Conservation (phyloP, 2,888 invertebrate genomes). For the Oxytorus armatus region DNA sequence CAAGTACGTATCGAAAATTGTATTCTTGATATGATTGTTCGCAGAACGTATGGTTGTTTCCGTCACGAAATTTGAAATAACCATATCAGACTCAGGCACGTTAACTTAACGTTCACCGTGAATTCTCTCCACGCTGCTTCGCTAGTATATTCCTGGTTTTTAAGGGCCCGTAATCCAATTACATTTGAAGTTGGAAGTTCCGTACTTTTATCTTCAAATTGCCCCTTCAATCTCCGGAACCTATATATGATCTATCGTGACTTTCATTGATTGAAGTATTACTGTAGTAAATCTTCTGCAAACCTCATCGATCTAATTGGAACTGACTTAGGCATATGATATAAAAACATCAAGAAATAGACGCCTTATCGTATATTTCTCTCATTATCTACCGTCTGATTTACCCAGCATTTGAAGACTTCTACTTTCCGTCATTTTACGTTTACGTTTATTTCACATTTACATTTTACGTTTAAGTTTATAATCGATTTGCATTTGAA, state of each 20-base stretch:
- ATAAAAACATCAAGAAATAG: neutral
- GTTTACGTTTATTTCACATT: neutral
- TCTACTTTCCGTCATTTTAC: neutral
- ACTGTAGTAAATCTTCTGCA: neutral
- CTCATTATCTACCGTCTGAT: neutral
- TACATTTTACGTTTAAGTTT: too few species aligned
- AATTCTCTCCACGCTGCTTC: neutral
- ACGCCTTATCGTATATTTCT: neutral
- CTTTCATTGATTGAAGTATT: neutral
- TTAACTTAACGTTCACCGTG: neutral
- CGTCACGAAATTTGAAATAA: neutral
- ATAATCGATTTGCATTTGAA: too few species aligned
- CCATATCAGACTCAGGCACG: neutral
- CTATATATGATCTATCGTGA: neutral
- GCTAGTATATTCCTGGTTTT: neutral
- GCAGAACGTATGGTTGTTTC: too few species aligned
- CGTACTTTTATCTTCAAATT: conserved; percentile 1
- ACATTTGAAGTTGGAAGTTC: neutral
- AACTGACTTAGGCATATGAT: neutral
- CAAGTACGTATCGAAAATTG: neutral
- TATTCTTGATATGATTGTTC: conserved; percentile 7
- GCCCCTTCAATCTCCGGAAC: neutral
- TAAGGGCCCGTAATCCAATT: neutral
- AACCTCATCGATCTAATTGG: neutral
- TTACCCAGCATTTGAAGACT: neutral